phyloP scores from a whole-genome alignment of 2,113 vertebrate genomes.

The Rhombomys opimus region DNA sequence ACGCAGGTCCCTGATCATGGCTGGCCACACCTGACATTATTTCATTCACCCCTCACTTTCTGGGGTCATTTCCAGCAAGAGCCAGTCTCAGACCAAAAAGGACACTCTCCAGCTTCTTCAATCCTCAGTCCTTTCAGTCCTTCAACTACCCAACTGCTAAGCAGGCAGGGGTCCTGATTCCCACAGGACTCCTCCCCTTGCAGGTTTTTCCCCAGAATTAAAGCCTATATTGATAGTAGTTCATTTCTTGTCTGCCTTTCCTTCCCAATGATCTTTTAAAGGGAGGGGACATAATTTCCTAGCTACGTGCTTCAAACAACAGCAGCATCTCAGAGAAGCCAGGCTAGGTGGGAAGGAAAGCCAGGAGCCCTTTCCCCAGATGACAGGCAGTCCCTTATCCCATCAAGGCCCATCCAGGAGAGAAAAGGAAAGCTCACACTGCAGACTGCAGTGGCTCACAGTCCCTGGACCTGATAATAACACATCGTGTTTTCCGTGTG shows the following conservation, averaged over 20 bases:
- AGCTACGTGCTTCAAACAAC: background rate
- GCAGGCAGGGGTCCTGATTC: background rate
- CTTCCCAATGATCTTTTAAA: background rate
- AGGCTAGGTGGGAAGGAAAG: background rate
- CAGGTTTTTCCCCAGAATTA: background rate
- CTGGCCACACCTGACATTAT: background rate
- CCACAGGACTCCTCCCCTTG: rapidly evolving
- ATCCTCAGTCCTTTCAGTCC: background rate
- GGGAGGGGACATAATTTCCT: background rate
- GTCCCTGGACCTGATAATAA: constrained; percentile 24
- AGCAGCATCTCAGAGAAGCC: background rate
- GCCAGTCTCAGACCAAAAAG: too few species aligned
- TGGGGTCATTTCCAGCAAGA: background rate
- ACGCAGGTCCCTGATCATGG: background rate
- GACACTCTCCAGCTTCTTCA: background rate
- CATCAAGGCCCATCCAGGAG: background rate
- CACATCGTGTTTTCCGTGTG: background rate
- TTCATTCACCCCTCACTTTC: background rate
- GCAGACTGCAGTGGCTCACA: background rate
- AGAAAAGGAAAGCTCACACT: background rate
- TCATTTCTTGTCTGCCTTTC: too few species aligned
- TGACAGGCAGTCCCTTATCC: background rate
- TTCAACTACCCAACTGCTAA: background rate
- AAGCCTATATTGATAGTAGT: too few species aligned
- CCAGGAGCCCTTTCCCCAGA: background rate